Evolutionary conservation across 2,113 vertebrate species (phyloP), one percentile per base, ranked within the genome.

Genomic region (Solea solea): DNA sequence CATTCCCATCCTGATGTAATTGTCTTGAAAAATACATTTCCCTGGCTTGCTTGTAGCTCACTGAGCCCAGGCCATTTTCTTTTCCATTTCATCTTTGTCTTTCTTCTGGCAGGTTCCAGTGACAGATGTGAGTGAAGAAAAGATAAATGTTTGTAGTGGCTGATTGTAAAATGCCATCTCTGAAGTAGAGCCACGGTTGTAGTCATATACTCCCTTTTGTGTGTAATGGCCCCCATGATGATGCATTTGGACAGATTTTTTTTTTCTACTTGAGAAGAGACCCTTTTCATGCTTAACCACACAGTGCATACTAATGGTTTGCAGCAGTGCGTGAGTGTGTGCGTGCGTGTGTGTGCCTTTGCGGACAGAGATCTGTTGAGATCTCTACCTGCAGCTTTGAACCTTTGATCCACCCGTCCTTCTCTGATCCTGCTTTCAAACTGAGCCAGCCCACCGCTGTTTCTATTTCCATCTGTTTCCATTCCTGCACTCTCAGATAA

Each of bases 161-260:
- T 89, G 89, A 92, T 93, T 94, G 89, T 89, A 94, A 88, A 95
- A 94, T 93, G 93, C 83, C 73, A 62, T 88, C 90, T 88, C 82
- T 91, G 93, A 93, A 94, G 92, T 92, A 83, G 88, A 91, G 91
- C 90, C 86, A 84, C 88, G 90, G 88, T 91, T 25, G 5, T 88
- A 89, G 90, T 91, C 86, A 52, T 87, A 52, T 56, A 86, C 84
- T 91, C 89, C 91, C 87, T 91, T 91, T 88, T 83, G 83, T 90
- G 85, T 92, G 89, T 93, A 93, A 95, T 93, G 93, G 91, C 90
- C 80, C 93, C 89, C 88, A 85, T 90, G 87, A 88, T 91, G 88
- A 92, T 90, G 90, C 92, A 88, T 92, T 93, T 91, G 89, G 89
- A 93, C 88, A 89, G 89, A 88, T 88, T 90, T 87, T 92, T 91